These are phyloP conservation scores for Pantala flavescens DNA, from an alignment of 1,140 invertebrate species.

Conservation along the genomic window DNA sequence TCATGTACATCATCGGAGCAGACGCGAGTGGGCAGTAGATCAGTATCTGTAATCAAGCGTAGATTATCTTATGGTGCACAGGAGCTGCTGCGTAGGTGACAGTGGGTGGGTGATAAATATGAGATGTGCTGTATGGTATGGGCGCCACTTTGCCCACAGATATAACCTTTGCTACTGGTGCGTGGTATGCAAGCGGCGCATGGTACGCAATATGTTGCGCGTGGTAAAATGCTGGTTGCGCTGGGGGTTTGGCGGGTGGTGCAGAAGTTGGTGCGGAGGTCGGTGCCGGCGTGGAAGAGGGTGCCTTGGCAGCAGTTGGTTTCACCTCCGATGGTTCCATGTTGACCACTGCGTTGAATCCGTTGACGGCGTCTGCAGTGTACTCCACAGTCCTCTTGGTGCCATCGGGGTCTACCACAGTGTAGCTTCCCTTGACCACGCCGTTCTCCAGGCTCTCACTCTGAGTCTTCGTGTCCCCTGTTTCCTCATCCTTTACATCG, in stretches of 20 bases:
- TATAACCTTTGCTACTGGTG: not conserved
- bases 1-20: no score
- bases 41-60: not conserved
- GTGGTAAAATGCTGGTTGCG: not conserved
- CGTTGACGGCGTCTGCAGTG: conserved; percentile 42
- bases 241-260: not conserved
- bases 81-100: not conserved
- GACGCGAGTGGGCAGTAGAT: no score
- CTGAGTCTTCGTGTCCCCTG: conserved; percentile 22
- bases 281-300: not conserved
- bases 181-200: not conserved
- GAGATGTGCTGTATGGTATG: not conserved
- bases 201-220: not conserved
- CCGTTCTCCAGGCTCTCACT: conserved; percentile 24
- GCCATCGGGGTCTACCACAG: conserved; percentile 25
- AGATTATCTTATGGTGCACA: not conserved
- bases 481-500: conserved; percentile 14
- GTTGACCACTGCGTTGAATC: conserved; percentile 40
- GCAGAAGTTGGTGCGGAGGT: not conserved
- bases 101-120: not conserved
- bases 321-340: conserved; percentile 14
- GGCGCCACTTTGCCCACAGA: conserved; percentile 12
- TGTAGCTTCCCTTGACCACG: conserved; percentile 23
- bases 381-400: conserved; percentile 33
- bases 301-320: not conserved